A percentile compares a stretch with the other conserved stretches of the same genome.
These are phyloP conservation scores for Drosophila orosa DNA, from an alignment of 1,140 invertebrate genomes.

Conservation along the genomic window DNA sequence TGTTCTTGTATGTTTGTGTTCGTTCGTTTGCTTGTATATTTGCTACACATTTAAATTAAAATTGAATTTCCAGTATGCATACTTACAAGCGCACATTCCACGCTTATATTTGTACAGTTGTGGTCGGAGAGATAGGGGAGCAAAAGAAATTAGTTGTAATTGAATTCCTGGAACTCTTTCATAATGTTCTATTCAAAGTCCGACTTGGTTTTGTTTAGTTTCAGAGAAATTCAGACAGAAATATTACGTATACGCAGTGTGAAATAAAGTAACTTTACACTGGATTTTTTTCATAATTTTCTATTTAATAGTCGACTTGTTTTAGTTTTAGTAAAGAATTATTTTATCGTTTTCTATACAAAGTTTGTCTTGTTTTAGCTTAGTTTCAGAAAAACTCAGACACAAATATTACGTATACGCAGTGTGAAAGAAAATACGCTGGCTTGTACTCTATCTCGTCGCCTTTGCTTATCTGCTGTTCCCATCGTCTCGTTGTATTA, in stretches of 20 bases:
- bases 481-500: too few species aligned
- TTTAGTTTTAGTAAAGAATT: too few species aligned
- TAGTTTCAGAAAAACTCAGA: not conserved
- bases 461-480: too few species aligned
- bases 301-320: too few species aligned
- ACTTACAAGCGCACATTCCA: slow-evolving; percentile 20
- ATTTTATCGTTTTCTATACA: too few species aligned
- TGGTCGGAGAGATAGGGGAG: not conserved
- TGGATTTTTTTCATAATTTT: not conserved
- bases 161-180: not conserved
- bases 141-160: too few species aligned
- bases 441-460: too few species aligned
- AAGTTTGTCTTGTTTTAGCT: not conserved
- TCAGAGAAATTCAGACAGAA: not conserved
- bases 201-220: not conserved
- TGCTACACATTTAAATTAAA: slow-evolving; percentile 54
- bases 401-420: not conserved
- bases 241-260: not conserved
- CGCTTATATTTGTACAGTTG: slow-evolving; percentile 17
- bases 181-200: not conserved
- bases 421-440: not conserved
- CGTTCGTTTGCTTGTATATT: slow-evolving; percentile 20
- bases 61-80: slow-evolving; percentile 51
- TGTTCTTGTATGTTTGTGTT: slow-evolving; percentile 16
- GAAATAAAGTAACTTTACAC: too few species aligned